phyloP scores from a whole-genome alignment of 2,113 vertebrate species.

The Clupea harengus region DNA sequence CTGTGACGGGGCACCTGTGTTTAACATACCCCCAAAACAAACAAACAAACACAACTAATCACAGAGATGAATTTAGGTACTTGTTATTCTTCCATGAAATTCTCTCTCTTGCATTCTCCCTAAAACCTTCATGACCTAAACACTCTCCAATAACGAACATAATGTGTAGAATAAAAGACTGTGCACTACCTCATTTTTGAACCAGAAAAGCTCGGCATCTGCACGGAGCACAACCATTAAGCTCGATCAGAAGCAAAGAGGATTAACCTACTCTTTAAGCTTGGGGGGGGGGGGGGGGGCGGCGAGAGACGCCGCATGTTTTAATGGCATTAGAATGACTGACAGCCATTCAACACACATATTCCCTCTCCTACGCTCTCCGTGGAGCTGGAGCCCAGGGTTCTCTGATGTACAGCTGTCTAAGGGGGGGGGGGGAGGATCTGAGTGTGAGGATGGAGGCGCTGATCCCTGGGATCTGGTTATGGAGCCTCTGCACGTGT shows the following conservation, averaged over 20 bases:
- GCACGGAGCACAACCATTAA: neutral
- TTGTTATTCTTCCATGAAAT: neutral
- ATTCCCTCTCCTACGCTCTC: neutral
- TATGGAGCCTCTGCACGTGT: neutral
- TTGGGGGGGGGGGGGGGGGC: neutral
- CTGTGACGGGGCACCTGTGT: too few species aligned
- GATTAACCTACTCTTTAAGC: neutral
- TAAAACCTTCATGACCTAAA: neutral
- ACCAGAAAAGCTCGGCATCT: neutral
- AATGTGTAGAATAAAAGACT: neutral
- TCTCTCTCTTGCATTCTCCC: neutral
- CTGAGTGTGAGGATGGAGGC: neutral
- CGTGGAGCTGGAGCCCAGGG: neutral
- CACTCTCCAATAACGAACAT: neutral
- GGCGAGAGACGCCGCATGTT: neutral
- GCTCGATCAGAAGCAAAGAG: neutral
- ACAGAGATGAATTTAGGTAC: neutral
- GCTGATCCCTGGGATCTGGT: neutral
- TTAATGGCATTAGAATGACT: neutral
- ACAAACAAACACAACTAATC: neutral
- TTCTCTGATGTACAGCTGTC: neutral
- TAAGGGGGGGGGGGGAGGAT: too few species aligned
- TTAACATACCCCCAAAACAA: neutral
- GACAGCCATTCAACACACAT: neutral
- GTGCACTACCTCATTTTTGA: neutral